phyloP scores from a whole-genome alignment of 2,797 vertebrate species.

The Hyperoplus lanceolatus region DNA sequence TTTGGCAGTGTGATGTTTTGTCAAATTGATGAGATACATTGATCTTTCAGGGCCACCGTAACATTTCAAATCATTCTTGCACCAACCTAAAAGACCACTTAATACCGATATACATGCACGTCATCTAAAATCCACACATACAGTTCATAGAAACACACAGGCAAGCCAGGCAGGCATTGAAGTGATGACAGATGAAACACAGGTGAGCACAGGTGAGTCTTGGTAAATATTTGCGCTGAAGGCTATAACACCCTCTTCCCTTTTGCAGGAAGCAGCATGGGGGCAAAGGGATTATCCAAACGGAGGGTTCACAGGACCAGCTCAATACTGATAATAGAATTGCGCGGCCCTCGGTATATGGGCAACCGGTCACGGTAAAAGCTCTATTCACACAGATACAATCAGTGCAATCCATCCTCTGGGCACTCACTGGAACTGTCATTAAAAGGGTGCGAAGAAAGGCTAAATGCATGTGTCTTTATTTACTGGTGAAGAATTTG shows the following conservation, averaged over 20 bases:
- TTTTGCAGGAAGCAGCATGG: slow-evolving; percentile 56
- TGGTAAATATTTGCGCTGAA: slow-evolving; percentile 79
- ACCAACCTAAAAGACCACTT: neutral
- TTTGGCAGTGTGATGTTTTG: neutral
- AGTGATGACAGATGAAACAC: slow-evolving; percentile 67
- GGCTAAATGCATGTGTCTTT: slow-evolving; percentile 33
- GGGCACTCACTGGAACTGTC: slow-evolving; percentile 53
- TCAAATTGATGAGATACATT: rapidly evolving
- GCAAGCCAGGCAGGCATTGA: neutral
- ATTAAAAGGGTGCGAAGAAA: slow-evolving; percentile 51
- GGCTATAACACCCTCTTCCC: slow-evolving; percentile 63
- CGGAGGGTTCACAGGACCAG: slow-evolving; percentile 17
- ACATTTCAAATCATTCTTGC: neutral
- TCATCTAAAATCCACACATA: slow-evolving; percentile 2
- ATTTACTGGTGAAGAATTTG: slow-evolving; percentile 40
- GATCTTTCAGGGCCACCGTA: neutral
- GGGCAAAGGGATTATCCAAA: slow-evolving; percentile 53
- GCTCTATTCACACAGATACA: slow-evolving; percentile 55
- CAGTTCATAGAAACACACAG: slow-evolving; percentile 9
- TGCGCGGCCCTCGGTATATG: neutral
- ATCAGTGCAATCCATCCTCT: slow-evolving; percentile 62
- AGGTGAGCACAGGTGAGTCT: slow-evolving; percentile 74
- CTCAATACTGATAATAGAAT: slow-evolving; percentile 51
- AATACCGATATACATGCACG: neutral
- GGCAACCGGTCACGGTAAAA: slow-evolving; percentile 55